Base-by-base conservation (phyloP, 2,797 vertebrate genomes). In the Tenualosa ilisha region DNA sequence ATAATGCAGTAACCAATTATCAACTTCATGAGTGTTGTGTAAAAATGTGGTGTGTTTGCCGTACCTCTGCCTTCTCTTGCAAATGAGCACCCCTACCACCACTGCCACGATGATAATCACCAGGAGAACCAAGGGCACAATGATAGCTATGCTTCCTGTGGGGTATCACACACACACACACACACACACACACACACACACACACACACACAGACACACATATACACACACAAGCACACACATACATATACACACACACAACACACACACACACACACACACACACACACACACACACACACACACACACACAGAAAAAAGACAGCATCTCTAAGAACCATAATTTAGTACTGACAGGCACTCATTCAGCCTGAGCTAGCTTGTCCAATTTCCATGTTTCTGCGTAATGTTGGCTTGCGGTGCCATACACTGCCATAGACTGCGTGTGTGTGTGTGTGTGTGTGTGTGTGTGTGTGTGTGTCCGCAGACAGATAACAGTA, bases 111-210 rank as follows among this genome's bases (percentile, higher is more conserved):
- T 96, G 93, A 99, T 92, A 92, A 98, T 96, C 90, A 99, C 97
- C 94, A 99, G 92, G 87, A 99, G 95, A 86, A 99, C 96, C 81
- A 99, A 96, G 84, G 98, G 98, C 88, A 99, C 98, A 81, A 99
- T 98, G 93, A 99, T 99, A 83, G 98, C 98, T 85, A 99, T 97
- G 92, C 97, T 99, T 91, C 98, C 98, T 99, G 89, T 68, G 56
- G 56, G 20, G 24, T 3, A 92, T 92, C 9, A 89, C 26, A 68
- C 68, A 75, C 15, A 20, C 68, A 43, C 68, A 43, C 65, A 68
- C 65, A 37, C 24, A 37, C 24, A 37, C 26, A 68, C 65, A 37
- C 65, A 68, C 65, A 37, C 31, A 72, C 31, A 40, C 13, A 40
- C n/a, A n/a, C n/a, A n/a, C 6, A 40, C 8, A 43, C 50, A 54